Evolutionary conservation across 2,113 vertebrate species (phyloP), one percentile per base, ranked within the genome.

Genomic region (Dryoscopus gambensis): DNA sequence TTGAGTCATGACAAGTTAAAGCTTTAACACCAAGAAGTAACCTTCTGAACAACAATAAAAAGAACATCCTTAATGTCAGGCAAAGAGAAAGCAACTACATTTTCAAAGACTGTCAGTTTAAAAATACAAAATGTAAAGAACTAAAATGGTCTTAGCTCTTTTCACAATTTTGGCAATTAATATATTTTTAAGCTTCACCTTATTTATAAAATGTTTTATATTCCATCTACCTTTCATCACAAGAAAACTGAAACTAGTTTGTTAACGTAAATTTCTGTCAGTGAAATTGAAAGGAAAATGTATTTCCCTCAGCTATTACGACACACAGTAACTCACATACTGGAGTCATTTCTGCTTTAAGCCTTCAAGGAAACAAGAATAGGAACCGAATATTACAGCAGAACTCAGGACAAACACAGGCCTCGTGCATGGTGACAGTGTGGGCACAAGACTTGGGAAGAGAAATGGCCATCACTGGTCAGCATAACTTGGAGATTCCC

Each of bases 1-100:
- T 63, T 83, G 55, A 96, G 55, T 90, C 95, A 94, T 74, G 84
- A 93, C 67, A 90, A 78, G 71, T 67, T 92, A 94, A 69, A 90
- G 60, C 56, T 82, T 6, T 63, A 92, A 67, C 42, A 42, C 27
- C 33, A 90, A 74, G 82, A 90, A 83, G 86, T 47, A 95, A 90
- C 87, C 67, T 92, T 84, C 71, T 75, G 70, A 93, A 93, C 67
- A 93, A 79, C 74, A 96, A 81, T 40, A 84, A 91, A 88, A 94
- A 92, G 49, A 81, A 86, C 65, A 80, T 46, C 33, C 37, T 78
- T 91, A 89, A 75, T 21, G 39, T 79, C 70, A 94, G 49, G 59
- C 11, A 87, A 76, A 95, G 44, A 92, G 73, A 74, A 92, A 52
- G 42, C 15, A 84, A 75, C 76, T 88, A 71, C 50, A 42, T 39